These are phyloP conservation scores for Lytechinus pictus DNA, from an alignment of 35 echinoderm and acorn worm species.

Conservation along the genomic window DNA sequence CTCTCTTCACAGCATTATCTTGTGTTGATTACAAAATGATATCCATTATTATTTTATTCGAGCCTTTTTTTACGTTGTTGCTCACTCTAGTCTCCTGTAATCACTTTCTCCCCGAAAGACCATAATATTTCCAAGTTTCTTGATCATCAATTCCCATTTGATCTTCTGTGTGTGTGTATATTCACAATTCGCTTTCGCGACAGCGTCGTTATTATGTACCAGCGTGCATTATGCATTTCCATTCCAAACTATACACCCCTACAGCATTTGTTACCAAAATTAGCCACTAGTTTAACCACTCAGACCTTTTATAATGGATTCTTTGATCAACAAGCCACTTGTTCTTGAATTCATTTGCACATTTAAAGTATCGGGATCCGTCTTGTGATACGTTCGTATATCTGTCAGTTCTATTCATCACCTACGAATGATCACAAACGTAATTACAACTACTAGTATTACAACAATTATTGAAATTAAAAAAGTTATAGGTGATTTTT, in stretches of 20 bases:
- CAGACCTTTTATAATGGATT: not conserved
- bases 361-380: not conserved
- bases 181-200: not conserved
- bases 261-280: slow-evolving; percentile 31
- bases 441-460: too few relatives aligned
- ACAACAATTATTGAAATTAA: too few relatives aligned
- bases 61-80: not conserved
- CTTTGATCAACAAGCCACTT: slow-evolving; percentile 1
- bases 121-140: not conserved
- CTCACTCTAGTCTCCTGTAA: not conserved
- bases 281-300: slow-evolving; percentile 30
- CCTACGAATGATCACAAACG: too few relatives aligned
- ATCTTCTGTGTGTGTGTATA: not conserved
- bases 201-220: not conserved
- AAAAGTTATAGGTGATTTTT: too few relatives aligned
- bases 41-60: not conserved
- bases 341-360: not conserved
- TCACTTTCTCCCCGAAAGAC: not conserved
- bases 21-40: not conserved
- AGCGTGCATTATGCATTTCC: slow-evolving; percentile 36
- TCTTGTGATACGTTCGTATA: not conserved
- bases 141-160: not conserved
- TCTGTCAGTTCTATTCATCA: too few relatives aligned
- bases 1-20: not conserved
- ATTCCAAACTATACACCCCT: slow-evolving; percentile 35